Evolutionary conservation across 2,797 vertebrate genomes (phyloP), one percentile per base, ranked within the genome.

Genomic region (Mallotus villosus): DNA sequence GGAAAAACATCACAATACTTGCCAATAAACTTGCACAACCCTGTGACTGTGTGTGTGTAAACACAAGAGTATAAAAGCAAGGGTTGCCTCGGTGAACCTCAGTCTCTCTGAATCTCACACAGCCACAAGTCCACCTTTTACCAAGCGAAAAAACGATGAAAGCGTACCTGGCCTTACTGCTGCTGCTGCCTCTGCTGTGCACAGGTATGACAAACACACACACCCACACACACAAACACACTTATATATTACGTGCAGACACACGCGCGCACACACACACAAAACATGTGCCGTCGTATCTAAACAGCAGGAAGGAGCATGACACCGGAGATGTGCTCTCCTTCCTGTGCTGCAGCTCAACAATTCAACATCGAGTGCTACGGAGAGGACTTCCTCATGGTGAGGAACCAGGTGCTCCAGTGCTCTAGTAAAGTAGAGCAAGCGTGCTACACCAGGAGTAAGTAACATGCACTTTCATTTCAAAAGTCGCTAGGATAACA

Each of bases 361-460:
- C 4, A 81, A 9, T 58, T 60, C 74, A 1, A 59, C 7, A 92
- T 93, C 2, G 1, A 81, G 5, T 93, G 92, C 76, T 83, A 85
- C 0, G 91, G 88, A 0, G 59, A 90, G 0, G 92, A 92, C 59
- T 86, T 78, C 69, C 49, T 88, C 17, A 74, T 84, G 77, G 73
- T 92, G 61, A 82, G 75, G 14, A 77, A 92, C 69, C 17, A 77
- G 77, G 1, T 59, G 8, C 72, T 91, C 27, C 14, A 76, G 2
- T 93, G 92, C 46, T 34, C 0, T 0, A 51, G 89, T 25, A 74
- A 76, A 29, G 74, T 74, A 11, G 29, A 74, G 17, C 92, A 93
- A 74, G 89, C 85, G 59, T 93, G 92, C 77, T 93, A 91, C 78
- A 92, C 83, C 68, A 83, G 72, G 84, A 59, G 91, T 92, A 75